These are phyloP conservation scores for Austrolebias charrua DNA, from an alignment of 2,797 vertebrate species.

Conservation along the genomic window DNA sequence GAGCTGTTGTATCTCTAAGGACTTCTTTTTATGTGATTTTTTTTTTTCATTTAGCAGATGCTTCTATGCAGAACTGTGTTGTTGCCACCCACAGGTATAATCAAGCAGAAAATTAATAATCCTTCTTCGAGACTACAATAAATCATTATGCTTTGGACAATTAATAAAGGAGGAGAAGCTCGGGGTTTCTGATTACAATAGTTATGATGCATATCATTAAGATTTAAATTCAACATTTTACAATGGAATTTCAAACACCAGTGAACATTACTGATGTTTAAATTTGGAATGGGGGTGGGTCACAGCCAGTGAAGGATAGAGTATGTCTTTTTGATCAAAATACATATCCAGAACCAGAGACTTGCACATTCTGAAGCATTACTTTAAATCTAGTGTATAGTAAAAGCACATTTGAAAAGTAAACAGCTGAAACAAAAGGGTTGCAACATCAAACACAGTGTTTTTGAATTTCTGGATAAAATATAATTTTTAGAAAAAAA, in stretches of 20 bases:
- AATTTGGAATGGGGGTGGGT: conserved; percentile 56
- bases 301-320: conserved; percentile 40
- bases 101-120: conserved; percentile 98
- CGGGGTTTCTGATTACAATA: conserved; percentile 89
- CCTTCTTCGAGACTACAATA: conserved; percentile 89
- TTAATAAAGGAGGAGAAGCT: conserved; percentile 91
- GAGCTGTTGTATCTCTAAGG: conserved; percentile 90
- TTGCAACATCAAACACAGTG: too few species aligned
- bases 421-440: too few species aligned
- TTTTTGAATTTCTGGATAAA: too few species aligned
- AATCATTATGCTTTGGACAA: conserved; percentile 96
- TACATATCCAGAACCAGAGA: conserved; percentile 30
- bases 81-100: conserved; percentile 93
- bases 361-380: conserved; percentile 31
- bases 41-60: conserved; percentile 82
- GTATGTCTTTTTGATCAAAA: conserved; percentile 49
- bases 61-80: conserved; percentile 83
- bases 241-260: conserved; percentile 57
- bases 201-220: conserved; percentile 86
- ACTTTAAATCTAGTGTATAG: conserved; percentile 15
- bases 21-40: conserved; percentile 82
- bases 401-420: neutral
- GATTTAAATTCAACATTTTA: conserved; percentile 80
- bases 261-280: conserved; percentile 68
- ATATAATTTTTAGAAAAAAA: too few species aligned